Evolutionary conservation across 2,113 vertebrate genomes (phyloP), one percentile per base, ranked within the genome.

Genomic region (Scartelaos histophorus): DNA sequence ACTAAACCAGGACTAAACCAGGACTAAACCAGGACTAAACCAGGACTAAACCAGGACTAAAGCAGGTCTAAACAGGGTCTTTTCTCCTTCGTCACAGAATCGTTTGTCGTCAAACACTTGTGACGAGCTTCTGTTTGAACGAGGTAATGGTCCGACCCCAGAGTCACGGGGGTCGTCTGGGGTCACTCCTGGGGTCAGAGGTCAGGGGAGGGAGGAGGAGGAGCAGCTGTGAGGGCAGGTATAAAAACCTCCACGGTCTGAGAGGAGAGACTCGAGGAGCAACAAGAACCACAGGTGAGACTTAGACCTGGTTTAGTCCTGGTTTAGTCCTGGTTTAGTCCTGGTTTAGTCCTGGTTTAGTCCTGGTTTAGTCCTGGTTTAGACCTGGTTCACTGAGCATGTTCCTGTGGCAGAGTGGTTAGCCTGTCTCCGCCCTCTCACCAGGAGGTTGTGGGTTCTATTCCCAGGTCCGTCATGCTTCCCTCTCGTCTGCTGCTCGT

Each of bases 401-500:
- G n/a, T n/a, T n/a, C n/a, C n/a, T 38, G 35, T 38, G 35, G 35
- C 35, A 38, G 35, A 38, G 6, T 38, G 3, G 35, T 38, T 43
- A 43, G 29, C 2, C 2, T 29, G 29, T 29, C 4, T 10, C 1
- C 38, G 7, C 38, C 38, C 38, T 10, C 38, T 43, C 9, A 43
- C 38, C 38, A 10, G 38, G 7, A 10, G 7, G 38, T 43, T 43
- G 38, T 43, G 29, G 29, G 29, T 29, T 29, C 51, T 9, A 0
- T 13, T 13, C 5, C 22, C 19, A 87, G 83, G 85, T 61, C 24
- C 29, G 19, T 89, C 91, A 90, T 92, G 75, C 81, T 73, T 78
- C 64, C 6, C 3, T 90, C 85, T 80, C 85, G 92, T 35, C 75
- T 95, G 64, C 69, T 94, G 67, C 80, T 96, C 67, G 76, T 95